Conservation (phyloP, 1,140 invertebrate species). For the Calliopsis andreniformis region DNA sequence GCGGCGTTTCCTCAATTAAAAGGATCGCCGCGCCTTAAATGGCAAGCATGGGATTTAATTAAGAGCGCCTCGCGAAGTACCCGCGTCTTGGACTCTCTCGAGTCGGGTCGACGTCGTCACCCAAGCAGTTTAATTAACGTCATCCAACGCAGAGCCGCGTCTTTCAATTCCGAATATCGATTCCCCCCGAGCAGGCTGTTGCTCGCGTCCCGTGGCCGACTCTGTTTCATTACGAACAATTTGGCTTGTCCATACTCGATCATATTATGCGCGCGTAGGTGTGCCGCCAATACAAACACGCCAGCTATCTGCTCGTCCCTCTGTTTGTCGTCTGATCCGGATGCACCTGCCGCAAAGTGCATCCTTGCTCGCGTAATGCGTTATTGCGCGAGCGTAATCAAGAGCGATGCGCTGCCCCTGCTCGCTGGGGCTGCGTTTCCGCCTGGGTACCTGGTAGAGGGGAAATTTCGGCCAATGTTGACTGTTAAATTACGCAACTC, state of each 20-base stretch:
- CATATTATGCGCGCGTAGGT: too few species aligned
- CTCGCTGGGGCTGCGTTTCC: neutral
- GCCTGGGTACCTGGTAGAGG: too few species aligned
- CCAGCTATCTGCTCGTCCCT: neutral
- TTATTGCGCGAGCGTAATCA: slow-evolving; percentile 15
- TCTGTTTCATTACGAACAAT: neutral
- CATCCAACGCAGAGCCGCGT: neutral
- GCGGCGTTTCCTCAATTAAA: slow-evolving; percentile 25
- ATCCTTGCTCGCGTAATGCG: slow-evolving; percentile 12
- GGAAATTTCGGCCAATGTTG: too few species aligned
- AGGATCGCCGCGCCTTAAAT: slow-evolving; percentile 16
- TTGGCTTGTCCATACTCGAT: neutral
- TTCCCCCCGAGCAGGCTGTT: neutral
- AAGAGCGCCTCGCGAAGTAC: neutral
- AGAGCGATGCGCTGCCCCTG: neutral
- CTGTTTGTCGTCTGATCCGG: slow-evolving; percentile 40
- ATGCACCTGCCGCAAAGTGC: slow-evolving; percentile 45
- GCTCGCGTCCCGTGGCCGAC: neutral
- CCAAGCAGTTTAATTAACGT: slow-evolving; percentile 7
- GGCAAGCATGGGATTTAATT: slow-evolving; percentile 22
- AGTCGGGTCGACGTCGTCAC: slow-evolving; percentile 8
- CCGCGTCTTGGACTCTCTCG: neutral
- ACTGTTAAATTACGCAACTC: too few species aligned
- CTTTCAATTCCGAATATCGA: neutral
- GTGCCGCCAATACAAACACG: too few species aligned